phyloP scores from a whole-genome alignment of 2,888 invertebrate genomes.

The Torymus texanus region DNA sequence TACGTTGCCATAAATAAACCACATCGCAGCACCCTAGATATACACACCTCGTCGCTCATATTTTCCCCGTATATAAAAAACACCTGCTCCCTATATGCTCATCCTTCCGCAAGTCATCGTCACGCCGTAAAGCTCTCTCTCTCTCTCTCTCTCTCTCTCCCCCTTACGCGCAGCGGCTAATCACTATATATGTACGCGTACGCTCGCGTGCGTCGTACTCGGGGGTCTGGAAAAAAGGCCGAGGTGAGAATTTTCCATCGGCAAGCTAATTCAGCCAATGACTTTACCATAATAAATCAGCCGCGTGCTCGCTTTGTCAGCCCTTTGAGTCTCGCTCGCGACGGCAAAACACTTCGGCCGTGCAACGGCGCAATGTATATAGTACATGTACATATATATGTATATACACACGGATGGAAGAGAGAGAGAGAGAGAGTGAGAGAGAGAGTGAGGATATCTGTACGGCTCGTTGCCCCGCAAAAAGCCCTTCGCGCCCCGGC shows the following conservation, averaged over 20 bases:
- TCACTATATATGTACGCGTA: no score
- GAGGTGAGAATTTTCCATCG: conserved; percentile 43
- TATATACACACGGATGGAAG: neutral
- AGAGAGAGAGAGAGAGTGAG: neutral
- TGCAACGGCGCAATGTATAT: neutral
- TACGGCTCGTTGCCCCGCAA: conserved; percentile 59
- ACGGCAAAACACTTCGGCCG: conserved; percentile 17
- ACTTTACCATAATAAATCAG: conserved; percentile 53
- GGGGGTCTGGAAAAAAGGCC: neutral
- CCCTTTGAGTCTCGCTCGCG: conserved; percentile 34
- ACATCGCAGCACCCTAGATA: no score
- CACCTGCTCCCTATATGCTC: no score
- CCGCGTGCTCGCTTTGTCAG: conserved; percentile 24
- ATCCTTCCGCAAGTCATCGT: no score
- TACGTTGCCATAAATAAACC: no score
- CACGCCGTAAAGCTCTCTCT: no score
- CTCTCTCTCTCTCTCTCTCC: no score
- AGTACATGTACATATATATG: neutral
- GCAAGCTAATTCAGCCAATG: conserved; percentile 46
- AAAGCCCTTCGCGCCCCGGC: conserved; percentile 55
- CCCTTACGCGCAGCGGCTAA: no score
- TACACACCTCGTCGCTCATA: no score
- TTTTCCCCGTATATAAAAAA: no score
- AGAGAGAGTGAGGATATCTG: neutral
- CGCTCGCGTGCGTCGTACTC: no score